These are phyloP conservation scores for Takifugu ocellatus DNA, from an alignment of 2,797 vertebrate species.

Conservation along the genomic window DNA sequence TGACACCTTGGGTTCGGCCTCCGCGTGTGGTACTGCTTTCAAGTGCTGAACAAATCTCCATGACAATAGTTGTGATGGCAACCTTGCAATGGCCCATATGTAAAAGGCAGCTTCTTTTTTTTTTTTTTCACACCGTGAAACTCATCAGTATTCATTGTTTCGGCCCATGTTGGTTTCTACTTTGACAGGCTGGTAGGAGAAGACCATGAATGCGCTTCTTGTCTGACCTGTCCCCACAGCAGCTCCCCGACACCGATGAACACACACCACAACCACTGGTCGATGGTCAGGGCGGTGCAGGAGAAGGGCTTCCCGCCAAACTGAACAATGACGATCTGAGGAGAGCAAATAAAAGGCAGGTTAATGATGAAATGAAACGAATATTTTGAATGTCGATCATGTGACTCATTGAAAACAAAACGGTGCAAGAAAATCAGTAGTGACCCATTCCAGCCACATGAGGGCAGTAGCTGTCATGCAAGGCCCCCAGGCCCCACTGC, in stretches of 20 bases:
- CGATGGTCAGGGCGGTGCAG: conserved; percentile 86
- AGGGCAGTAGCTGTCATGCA: no score
- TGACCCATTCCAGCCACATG: no score
- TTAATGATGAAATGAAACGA: background rate
- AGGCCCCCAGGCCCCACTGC: no score
- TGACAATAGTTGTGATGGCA: conserved; percentile 59
- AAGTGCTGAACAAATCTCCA: conserved; percentile 66
- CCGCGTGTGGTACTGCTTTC: conserved; percentile 44
- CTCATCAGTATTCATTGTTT: conserved; percentile 18
- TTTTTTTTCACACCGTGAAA: conserved; percentile 8
- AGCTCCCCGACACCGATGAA: conserved; percentile 95
- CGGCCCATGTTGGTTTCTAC: background rate
- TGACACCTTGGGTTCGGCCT: conserved; percentile 40
- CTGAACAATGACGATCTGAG: conserved; percentile 92
- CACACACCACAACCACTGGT: conserved; percentile 97
- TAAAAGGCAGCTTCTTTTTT: conserved; percentile 43
- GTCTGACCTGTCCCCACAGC: conserved; percentile 93
- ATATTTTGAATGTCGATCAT: no score
- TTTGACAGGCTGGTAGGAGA: background rate
- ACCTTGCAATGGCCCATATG: conserved; percentile 27
- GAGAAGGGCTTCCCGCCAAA: conserved; percentile 96
- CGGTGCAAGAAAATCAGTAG: no score
- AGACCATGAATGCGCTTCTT: background rate
- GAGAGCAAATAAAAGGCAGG: background rate
- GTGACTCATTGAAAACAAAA: no score